These are phyloP conservation scores for Gnathonemus longibarbis DNA, from an alignment of 2,113 vertebrate species.

Conservation along the genomic window DNA sequence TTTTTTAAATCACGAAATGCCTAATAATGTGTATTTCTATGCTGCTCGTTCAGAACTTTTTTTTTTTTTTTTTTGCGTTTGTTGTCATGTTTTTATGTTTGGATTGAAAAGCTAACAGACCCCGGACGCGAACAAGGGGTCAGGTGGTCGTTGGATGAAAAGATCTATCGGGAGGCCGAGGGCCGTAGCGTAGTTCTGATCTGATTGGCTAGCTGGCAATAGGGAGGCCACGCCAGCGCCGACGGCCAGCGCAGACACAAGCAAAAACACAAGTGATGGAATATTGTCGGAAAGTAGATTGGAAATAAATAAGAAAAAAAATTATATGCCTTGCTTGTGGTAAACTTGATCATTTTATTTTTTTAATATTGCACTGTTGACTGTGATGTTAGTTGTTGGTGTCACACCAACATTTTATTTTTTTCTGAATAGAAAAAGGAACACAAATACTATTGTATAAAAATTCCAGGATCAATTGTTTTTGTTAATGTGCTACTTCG, in stretches of 20 bases:
- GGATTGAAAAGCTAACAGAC: neutral
- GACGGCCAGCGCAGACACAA: neutral
- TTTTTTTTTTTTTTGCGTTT: neutral
- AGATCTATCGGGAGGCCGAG: neutral
- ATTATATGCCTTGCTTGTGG: constrained; percentile 44
- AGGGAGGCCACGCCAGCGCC: neutral
- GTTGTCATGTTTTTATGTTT: neutral
- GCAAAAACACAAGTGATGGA: neutral
- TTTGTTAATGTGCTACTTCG: constrained; percentile 26
- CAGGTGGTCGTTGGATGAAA: neutral
- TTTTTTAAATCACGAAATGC: constrained; percentile 7
- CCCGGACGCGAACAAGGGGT: neutral
- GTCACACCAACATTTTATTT: constrained; percentile 43
- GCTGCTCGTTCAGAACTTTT: constrained; percentile 5
- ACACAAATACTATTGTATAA: constrained; percentile 27
- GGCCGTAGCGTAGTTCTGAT: neutral
- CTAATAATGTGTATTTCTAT: constrained; percentile 16
- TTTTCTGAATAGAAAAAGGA: constrained; percentile 37
- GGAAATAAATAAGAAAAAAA: no score
- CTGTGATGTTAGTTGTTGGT: constrained; percentile 47
- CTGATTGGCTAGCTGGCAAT: neutral
- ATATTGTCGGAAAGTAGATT: constrained; percentile 16
- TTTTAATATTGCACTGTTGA: constrained; percentile 69
- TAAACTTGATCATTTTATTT: constrained; percentile 51
- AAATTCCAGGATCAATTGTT: constrained; percentile 42